Base-by-base conservation (phyloP, 2,888 invertebrate genomes). In the Eulithis testata region DNA sequence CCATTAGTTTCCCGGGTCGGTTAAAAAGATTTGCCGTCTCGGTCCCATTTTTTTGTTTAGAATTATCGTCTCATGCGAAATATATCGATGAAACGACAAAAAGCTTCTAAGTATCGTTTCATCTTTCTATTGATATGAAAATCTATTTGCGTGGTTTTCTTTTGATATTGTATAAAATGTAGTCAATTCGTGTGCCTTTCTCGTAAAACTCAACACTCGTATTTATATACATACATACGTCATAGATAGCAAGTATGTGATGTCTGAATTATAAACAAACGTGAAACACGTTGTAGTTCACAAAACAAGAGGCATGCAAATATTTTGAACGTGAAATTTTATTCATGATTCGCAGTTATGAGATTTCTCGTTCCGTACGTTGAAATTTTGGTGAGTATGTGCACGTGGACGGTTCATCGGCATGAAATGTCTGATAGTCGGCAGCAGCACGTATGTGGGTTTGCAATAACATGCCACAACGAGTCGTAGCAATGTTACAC, bases 381-480 rank as follows among this genome's bases (percentile, higher is more conserved):
- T 66, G 82, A 83, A 84, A 86, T 84, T 79, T 79, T 73, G 75
- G 78, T 77, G 84, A 87, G 84, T 84, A 88, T 86, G 85, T 78
- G 81, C 85, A 83, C 87, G 86, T 83, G 87, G 84, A 81, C 80
- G 80, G 88, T 89, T 90, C 90, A 91, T 91, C 85, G 90, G 90
- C 87, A 91, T 90, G 91, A 91, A 91, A 91, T 90, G 91, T 90
- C 90, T 89, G 90, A 88, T 86, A 89, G 89, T 87, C 88, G 84
- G 86, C 84, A 80, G 84, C 75, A 82, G 83, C 86, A 88, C 87
- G 90, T 91, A 90, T 90, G 91, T 87, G 87, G 90, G 88, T 89
- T 91, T 87, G 92, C 90, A 93, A 93, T 93, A 93, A 93, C 92
- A 93, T 91, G 90, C 91, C 91, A 85, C 90, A 87, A 88, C 85